Base-by-base conservation (phyloP, 2,888 invertebrate species). In the Lasioglossum vierecki region DNA sequence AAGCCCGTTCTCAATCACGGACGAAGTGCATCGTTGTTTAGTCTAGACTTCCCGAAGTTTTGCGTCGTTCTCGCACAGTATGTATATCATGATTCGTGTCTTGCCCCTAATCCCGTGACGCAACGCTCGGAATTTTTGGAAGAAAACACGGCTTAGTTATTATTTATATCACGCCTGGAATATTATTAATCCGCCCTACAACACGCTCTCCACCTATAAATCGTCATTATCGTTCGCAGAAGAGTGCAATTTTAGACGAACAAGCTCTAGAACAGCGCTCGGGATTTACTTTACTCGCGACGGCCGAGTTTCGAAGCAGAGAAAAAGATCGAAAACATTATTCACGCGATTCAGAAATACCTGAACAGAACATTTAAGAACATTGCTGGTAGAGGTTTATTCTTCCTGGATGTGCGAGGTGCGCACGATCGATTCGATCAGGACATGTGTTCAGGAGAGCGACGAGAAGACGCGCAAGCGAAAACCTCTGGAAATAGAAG, bases 401-500 rank as follows among this genome's bases (percentile, higher is more conserved):
- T 4, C 13, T 49, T 49, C 49, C 49, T 49, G 18, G 4, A 15
- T 22, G 2, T 2, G 49, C 6, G 49, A 49, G 18, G 49, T 6
- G 15, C 1, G 49, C 49, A 6, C 18, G 49, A 22, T 22, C 6
- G 18, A 49, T 49, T 49, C 49, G 15, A 49, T 49, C 49, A 49
- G 49, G 49, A 49, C 49, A 49, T 6, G 18, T 18, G 49, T 49
- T 49, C 49, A 18, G 49, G 49, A 49, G 49, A 49, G 49, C 18
- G 18, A 49, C 49, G 18, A 49, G 49, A 49, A 82, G 63, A 78
- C 49, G 79, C 77, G 39, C 73, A 79, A 72, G 39, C 73, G 79
- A 72, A 35, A 82, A 82, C 74, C 75, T 85, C 86, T 86, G 86
- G 86, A 86, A 86, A 86, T 86, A 86, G 86, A 85, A 80, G 86